Base-by-base conservation (phyloP, 2,113 vertebrate genomes). In the Prietella phreatophila region DNA sequence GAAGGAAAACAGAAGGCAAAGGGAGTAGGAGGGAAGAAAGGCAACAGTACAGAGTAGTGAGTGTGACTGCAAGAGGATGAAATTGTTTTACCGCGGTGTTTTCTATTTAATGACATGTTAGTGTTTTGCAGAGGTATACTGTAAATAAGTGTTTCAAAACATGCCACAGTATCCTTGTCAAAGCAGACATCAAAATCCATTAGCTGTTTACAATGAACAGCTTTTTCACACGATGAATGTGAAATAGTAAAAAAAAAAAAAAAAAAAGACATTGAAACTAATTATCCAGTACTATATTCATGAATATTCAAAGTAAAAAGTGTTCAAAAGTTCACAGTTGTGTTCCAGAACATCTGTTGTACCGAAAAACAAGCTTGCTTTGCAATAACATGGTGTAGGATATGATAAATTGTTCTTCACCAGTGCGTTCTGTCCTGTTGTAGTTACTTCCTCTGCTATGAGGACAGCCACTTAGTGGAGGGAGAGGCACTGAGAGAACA, bases 11-110 rank as follows among this genome's bases (percentile, higher is more conserved):
- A 20, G 53, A 1, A 89, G 88, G 89, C 84, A 84, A 42, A 39
- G 2, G 83, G 39, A 89, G 89, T 83, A 83, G 81, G 13, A 2
- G 85, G 63, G 10, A 15, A 5, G 53, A 1, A 90, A 90, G 89
- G 27, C 15, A 71, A 78, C 0, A 85, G 89, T 8, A 94, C 95
- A 73, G 95, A 96, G 50, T 96, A 96, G 96, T 97, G 93, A 96
- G 96, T 96, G 30, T 42, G 27, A 13, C 50, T 50, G 17, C 53
- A 22, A 27, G 75, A 20, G 42, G n/a, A 53, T 17, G 13, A 47
- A 55, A 76, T 39, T 61, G 36, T 15, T 7, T 50, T 22, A 60
- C 5, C 10, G 2, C 22, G 39, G 30, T 85, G 19, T 15, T 71
- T 84, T 50, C 15, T 27, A 30, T 60, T n/a, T 7, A n/a, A 36